These are phyloP conservation scores for Lamprologus callipterus DNA, from an alignment of 2,113 vertebrate genomes.

Conservation along the genomic window DNA sequence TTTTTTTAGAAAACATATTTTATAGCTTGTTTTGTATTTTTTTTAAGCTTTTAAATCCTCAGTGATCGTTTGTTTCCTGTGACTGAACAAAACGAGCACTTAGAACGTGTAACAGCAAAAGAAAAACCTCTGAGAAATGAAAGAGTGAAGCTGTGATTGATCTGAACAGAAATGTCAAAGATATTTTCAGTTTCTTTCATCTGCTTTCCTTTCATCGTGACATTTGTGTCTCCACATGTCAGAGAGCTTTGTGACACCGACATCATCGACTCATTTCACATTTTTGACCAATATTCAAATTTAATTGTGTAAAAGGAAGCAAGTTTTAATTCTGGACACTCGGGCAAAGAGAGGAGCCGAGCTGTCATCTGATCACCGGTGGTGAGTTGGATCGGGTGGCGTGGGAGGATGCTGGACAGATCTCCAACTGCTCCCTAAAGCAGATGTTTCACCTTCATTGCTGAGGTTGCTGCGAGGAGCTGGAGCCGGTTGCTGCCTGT, in stretches of 20 bases:
- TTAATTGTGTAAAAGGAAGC: rapidly evolving
- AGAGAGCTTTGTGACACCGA: neutral
- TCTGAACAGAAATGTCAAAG: neutral
- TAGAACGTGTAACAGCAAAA: neutral
- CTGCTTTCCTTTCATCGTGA: neutral
- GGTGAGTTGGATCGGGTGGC: rapidly evolving
- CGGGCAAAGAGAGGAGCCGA: rapidly evolving
- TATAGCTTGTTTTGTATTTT: neutral
- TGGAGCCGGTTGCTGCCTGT: neutral
- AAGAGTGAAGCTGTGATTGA: neutral
- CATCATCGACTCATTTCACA: rapidly evolving
- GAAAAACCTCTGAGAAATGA: neutral
- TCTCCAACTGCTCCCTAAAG: neutral
- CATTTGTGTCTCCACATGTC: neutral
- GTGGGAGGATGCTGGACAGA: neutral
- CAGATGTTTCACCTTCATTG: neutral
- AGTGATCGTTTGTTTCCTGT: neutral
- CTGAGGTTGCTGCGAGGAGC: neutral
- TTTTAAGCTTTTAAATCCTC: neutral
- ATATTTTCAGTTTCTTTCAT: neutral
- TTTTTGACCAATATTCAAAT: neutral
- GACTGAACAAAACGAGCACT: neutral
- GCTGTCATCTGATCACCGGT: rapidly evolving
- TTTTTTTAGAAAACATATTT: neutral
- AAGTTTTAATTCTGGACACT: neutral